These are phyloP conservation scores for Odontocolon sp. DNA, from an alignment of 2,888 invertebrate genomes.

Conservation along the genomic window DNA sequence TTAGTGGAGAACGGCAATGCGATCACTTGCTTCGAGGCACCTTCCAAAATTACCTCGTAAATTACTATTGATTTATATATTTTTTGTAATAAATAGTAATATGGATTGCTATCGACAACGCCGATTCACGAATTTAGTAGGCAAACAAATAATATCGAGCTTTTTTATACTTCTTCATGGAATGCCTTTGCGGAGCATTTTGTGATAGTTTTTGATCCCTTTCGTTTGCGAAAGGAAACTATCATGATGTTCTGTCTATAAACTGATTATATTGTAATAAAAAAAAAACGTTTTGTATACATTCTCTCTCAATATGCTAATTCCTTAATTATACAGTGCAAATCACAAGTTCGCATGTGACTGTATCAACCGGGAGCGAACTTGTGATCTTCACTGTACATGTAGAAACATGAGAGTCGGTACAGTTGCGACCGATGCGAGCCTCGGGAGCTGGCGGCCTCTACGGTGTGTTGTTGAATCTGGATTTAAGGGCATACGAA, in stretches of 20 bases:
- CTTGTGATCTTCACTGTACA: neutral
- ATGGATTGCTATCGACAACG: slow-evolving; percentile 1
- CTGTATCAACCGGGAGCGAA: no score
- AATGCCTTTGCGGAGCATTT: neutral
- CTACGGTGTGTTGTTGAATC: neutral
- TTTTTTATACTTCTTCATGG: slow-evolving; percentile 26
- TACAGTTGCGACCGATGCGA: neutral
- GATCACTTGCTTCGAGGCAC: slow-evolving; percentile 86
- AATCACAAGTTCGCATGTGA: no score
- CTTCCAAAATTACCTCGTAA: slow-evolving; percentile 82
- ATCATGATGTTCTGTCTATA: slow-evolving; percentile 12
- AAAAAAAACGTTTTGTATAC: neutral
- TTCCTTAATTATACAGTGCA: no score
- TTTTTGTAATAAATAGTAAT: neutral
- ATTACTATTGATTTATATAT: neutral
- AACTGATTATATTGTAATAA: neutral
- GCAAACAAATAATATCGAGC: slow-evolving; percentile 33
- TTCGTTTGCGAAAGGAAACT: neutral
- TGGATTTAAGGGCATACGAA: no score
- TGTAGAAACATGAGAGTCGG: neutral
- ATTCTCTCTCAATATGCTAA: no score
- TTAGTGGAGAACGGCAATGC: slow-evolving; percentile 81
- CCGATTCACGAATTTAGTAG: no score
- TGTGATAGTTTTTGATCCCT: neutral
- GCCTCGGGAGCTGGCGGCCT: neutral